phyloP scores from a whole-genome alignment of 2,888 invertebrate species.

The Perdita meconis region DNA sequence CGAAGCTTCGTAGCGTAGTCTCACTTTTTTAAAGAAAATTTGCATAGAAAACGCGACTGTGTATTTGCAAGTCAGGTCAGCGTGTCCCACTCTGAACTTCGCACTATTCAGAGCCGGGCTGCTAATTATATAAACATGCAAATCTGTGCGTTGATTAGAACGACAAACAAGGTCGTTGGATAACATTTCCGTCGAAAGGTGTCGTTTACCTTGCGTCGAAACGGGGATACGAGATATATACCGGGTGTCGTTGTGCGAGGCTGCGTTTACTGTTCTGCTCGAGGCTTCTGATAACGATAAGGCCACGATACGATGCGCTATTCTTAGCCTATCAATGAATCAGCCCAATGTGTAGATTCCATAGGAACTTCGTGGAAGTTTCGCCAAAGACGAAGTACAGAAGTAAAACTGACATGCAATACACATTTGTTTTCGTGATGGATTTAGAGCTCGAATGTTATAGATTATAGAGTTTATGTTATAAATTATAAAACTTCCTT shows the following conservation, averaged over 20 bases:
- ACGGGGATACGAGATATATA: conserved; percentile 49
- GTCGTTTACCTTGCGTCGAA: conserved; percentile 69
- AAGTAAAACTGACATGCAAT: too few species aligned
- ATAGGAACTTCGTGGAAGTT: neutral
- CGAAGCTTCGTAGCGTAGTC: conserved; percentile 28
- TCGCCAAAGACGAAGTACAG: neutral
- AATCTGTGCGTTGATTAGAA: conserved; percentile 44
- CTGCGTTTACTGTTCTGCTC: conserved; percentile 15
- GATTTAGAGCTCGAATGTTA: neutral
- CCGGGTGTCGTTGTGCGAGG: conserved; percentile 41
- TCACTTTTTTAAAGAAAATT: conserved; percentile 34
- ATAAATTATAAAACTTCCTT: too few species aligned
- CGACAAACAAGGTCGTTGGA: conserved; percentile 37
- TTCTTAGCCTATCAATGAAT: conserved; percentile 60
- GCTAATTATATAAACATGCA: conserved; percentile 5
- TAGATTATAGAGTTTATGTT: too few species aligned
- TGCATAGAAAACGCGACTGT: neutral
- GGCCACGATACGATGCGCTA: conserved; percentile 60
- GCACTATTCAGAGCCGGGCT: neutral
- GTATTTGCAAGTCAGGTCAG: neutral
- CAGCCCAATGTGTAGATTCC: conserved; percentile 28
- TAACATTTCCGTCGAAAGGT: conserved; percentile 68
- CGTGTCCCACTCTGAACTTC: neutral
- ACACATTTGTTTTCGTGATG: neutral
- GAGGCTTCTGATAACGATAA: conserved; percentile 66